Evolutionary conservation across 2,888 invertebrate species (phyloP), one percentile per base, ranked within the genome.

Genomic region (Itoplectis maculator): DNA sequence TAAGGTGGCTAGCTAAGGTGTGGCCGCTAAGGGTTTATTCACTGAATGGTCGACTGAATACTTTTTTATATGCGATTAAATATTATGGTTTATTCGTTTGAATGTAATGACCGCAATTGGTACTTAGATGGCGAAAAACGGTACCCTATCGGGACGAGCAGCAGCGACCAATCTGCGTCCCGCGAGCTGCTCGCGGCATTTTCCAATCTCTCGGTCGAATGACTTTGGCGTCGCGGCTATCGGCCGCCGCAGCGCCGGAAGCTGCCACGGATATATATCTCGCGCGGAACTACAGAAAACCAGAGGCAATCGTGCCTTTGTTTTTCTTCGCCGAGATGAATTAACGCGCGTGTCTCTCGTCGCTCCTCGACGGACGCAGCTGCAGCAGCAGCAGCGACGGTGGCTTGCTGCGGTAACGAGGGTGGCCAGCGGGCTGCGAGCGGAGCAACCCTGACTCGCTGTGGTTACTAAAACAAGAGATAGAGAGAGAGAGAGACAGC

Each of bases 391-490:
- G 37, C 35, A 45, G 23, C n/a, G 59, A 9, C 11, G 56, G 42
- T n/a, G n/a, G 23, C 20, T 15, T 23, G 13, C 15, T 23, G 61
- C 5, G 47, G 29, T 5, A 37, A 6, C 65, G 65, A 65, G 65
- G 65, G 65, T 65, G 45, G 42, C 37, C 6, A n/a, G n/a, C 13
- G 35, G 15, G 20, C 35, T 13, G 63, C 59, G 74, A 63, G 40
- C 77, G 11, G 37, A 73, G 49, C 47, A 65, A 65, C 42, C 54
- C 69, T 45, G 69, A 59, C 79, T 75, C 66, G 69, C 79, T 79
- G 59, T 61, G 78, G 79, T 72, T 72, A 79, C 72, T 18, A 66
- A 79, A 79, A 79, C 56, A 35, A 61, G 79, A 40, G 54, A n/a
- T n/a, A n/a, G n/a, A n/a, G n/a, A n/a, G n/a, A n/a, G n/a, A n/a